These are phyloP conservation scores for Heliconius sara DNA, from an alignment of 2,888 invertebrate genomes.

Conservation along the genomic window DNA sequence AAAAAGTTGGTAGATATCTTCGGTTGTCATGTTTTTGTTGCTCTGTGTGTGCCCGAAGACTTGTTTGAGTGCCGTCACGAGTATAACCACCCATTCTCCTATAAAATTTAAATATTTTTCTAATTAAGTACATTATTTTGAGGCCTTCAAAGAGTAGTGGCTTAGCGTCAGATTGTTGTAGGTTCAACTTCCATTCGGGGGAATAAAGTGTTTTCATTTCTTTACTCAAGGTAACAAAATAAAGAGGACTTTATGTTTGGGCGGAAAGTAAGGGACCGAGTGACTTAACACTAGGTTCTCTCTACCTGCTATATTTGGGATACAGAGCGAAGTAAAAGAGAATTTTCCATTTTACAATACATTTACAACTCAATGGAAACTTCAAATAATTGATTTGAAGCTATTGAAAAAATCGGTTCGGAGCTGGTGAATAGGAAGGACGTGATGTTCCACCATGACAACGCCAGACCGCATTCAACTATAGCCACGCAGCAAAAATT, in stretches of 20 bases:
- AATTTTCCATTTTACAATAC: too few species aligned
- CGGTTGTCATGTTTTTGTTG: conserved; percentile 63
- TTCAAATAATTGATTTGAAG: too few species aligned
- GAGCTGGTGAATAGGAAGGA: too few species aligned
- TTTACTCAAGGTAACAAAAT: neutral
- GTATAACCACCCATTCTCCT: conserved; percentile 88
- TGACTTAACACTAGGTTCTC: too few species aligned
- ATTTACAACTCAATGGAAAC: too few species aligned
- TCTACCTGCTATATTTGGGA: too few species aligned
- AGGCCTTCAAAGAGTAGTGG: neutral
- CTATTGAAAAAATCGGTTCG: too few species aligned
- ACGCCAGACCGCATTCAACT: too few species aligned
- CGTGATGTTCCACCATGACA: too few species aligned
- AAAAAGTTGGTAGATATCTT: conserved; percentile 71
- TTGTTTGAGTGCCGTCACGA: conserved; percentile 85
- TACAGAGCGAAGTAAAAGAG: too few species aligned
- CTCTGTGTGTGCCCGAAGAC: conserved; percentile 71
- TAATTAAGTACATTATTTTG: neutral
- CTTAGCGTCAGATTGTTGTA: neutral
- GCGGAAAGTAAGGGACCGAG: neutral
- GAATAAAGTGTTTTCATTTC: neutral
- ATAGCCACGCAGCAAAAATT: too few species aligned
- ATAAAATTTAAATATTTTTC: conserved; percentile 46
- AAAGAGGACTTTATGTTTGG: neutral
- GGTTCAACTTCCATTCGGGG: neutral